Conservation (phyloP, 2,113 vertebrate species). For the Agapornis roseicollis region DNA sequence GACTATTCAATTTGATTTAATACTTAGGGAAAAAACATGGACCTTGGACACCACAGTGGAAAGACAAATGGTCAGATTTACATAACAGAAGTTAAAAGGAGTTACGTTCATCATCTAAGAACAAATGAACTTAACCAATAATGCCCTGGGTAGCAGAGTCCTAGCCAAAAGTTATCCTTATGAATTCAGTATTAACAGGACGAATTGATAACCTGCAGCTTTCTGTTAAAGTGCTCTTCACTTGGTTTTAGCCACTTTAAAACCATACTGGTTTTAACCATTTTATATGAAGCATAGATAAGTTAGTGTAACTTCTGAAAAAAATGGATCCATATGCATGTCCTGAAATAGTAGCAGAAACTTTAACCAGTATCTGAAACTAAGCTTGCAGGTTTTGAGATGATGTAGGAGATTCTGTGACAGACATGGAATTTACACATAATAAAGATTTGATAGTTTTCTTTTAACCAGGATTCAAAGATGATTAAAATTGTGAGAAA, state of each 20-base stretch:
- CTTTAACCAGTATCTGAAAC: neutral
- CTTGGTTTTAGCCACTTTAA: neutral
- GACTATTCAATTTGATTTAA: neutral
- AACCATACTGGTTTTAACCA: neutral
- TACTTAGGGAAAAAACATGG: neutral
- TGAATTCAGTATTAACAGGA: neutral
- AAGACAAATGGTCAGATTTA: neutral
- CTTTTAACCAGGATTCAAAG: neutral
- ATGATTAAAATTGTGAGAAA: neutral
- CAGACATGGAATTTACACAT: neutral
- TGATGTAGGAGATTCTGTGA: neutral
- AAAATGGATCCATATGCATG: neutral
- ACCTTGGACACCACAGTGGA: neutral
- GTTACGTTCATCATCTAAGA: neutral
- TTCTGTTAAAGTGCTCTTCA: neutral
- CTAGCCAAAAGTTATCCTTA: neutral
- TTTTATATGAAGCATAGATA: neutral
- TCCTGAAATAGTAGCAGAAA: neutral
- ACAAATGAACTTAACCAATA: neutral
- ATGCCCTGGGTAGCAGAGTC: neutral
- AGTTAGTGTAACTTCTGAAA: neutral
- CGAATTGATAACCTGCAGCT: neutral
- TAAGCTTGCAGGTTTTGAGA: neutral
- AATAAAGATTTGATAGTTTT: neutral
- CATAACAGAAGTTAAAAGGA: neutral